A percentile compares a stretch with the other conserved stretches of the same genome.
Evolutionary conservation across 2,888 invertebrate genomes (phyloP).

Genomic region (Calameuta idolon): DNA sequence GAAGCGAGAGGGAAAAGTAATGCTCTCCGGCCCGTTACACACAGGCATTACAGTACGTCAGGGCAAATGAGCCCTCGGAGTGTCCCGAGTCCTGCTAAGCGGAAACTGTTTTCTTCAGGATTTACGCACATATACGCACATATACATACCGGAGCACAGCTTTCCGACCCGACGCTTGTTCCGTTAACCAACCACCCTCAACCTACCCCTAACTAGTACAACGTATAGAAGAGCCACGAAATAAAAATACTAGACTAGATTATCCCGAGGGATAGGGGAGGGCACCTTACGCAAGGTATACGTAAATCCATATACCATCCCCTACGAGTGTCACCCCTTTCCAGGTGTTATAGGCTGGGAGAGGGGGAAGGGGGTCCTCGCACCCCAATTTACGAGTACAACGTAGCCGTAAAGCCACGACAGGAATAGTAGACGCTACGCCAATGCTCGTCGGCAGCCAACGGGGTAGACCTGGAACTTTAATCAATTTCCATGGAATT

Average conservation of each 20-base stretch:
- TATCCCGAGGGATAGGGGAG: slow-evolving; percentile 18
- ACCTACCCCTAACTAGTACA: slow-evolving; percentile 5
- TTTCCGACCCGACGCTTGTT: background rate
- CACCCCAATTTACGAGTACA: slow-evolving; percentile 48
- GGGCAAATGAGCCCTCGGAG: slow-evolving; percentile 44
- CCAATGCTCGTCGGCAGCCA: background rate
- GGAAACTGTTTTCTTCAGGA: slow-evolving; percentile 40
- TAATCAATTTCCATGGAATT: background rate
- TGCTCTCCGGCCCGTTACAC: slow-evolving; percentile 55
- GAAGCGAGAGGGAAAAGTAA: slow-evolving; percentile 38
- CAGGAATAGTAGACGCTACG: background rate
- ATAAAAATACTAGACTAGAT: slow-evolving; percentile 34
- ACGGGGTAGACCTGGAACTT: background rate
- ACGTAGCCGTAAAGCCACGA: background rate
- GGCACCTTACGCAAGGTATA: background rate
- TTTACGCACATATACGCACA: slow-evolving; percentile 20
- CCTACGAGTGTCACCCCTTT: background rate
- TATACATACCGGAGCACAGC: background rate
- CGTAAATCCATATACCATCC: background rate
- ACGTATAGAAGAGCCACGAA: slow-evolving; percentile 20
- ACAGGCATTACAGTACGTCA: slow-evolving; percentile 57
- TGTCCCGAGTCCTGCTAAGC: slow-evolving; percentile 29
- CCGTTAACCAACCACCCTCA: background rate
- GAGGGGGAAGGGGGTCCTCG: background rate
- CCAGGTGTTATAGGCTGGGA: background rate